phyloP scores from a whole-genome alignment of 2,797 vertebrate species.

The Rhabdomys pumilio region DNA sequence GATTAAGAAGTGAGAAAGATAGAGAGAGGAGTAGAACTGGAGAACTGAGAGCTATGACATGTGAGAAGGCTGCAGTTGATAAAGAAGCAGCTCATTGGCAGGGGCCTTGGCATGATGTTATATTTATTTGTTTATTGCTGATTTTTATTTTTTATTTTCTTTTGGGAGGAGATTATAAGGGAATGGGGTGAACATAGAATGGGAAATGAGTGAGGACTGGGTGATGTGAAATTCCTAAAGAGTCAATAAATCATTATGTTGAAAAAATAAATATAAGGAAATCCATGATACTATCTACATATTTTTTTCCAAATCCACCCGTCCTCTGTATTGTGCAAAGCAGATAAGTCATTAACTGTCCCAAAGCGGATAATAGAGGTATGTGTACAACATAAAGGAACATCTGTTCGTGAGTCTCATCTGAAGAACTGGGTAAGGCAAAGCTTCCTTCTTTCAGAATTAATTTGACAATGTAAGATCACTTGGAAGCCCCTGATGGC shows the following conservation, averaged over 20 bases:
- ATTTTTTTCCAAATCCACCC: constrained; percentile 30
- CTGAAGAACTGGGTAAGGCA: constrained; percentile 42
- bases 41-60: not conserved
- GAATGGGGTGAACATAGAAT: not conserved
- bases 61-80: not conserved
- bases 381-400: constrained; percentile 68
- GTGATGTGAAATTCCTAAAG: not conserved
- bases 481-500: constrained; percentile 68
- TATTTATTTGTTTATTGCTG: not conserved
- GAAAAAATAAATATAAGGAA: constrained; percentile 14
- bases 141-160: not conserved
- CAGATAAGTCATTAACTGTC: not conserved
- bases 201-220: not conserved
- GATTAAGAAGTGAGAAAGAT: not conserved
- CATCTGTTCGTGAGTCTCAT: constrained; percentile 35
- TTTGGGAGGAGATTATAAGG: not conserved
- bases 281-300: not conserved
- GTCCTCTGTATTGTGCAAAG: constrained; percentile 25
- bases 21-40: not conserved
- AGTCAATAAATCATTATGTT: not conserved
- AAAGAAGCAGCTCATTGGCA: too few relatives aligned
- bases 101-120: too few relatives aligned
- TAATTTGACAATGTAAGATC: constrained; percentile 69
- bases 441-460: constrained; percentile 70
- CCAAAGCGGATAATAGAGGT: not conserved